A percentile compares a stretch with the other conserved stretches of the same genome.
Evolutionary conservation across 35 echinoderm and acorn worm species (phyloP).

Genomic region (Stichopus chloronotus): DNA sequence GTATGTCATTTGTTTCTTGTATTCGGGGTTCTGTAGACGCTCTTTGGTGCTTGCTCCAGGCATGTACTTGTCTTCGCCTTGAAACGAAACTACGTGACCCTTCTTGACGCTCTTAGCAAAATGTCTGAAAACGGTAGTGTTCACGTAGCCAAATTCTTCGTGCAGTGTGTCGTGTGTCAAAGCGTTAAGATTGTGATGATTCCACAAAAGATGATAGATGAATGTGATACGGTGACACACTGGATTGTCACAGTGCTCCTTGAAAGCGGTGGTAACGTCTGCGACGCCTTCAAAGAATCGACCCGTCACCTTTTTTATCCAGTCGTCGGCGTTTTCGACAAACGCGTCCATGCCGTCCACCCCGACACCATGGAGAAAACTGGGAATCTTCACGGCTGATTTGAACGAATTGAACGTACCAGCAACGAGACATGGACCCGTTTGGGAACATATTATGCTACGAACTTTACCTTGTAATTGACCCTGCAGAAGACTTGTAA

Average conservation of each 20-base stretch:
- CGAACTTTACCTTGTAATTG: constrained; percentile 68
- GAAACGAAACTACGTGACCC: constrained; percentile 59
- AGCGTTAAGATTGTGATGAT: constrained; percentile 68
- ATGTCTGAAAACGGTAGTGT: constrained; percentile 56
- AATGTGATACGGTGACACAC: constrained; percentile 79
- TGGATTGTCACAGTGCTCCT: constrained; percentile 72
- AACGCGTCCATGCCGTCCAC: constrained; percentile 69
- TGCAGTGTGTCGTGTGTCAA: constrained; percentile 78
- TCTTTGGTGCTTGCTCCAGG: constrained; percentile 41
- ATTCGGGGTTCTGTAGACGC: constrained; percentile 21
- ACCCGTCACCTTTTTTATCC: constrained; percentile 50
- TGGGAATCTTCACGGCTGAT: constrained; percentile 54
- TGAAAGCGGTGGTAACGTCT: constrained; percentile 56
- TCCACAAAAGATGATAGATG: constrained; percentile 71
- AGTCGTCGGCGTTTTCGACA: constrained; percentile 28
- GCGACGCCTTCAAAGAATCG: constrained; percentile 55
- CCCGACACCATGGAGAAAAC: constrained; percentile 69
- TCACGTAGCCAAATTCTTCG: constrained; percentile 65
- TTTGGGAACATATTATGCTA: constrained; percentile 67
- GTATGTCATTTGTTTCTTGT: constrained; percentile 57
- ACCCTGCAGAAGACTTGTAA: constrained; percentile 51
- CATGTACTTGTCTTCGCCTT: constrained; percentile 66
- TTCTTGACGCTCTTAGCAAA: constrained; percentile 63
- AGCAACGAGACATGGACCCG: constrained; percentile 61
- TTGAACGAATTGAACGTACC: constrained; percentile 68